These are phyloP conservation scores for Hypanus sabinus DNA, from an alignment of 2,113 vertebrate species.

Conservation along the genomic window DNA sequence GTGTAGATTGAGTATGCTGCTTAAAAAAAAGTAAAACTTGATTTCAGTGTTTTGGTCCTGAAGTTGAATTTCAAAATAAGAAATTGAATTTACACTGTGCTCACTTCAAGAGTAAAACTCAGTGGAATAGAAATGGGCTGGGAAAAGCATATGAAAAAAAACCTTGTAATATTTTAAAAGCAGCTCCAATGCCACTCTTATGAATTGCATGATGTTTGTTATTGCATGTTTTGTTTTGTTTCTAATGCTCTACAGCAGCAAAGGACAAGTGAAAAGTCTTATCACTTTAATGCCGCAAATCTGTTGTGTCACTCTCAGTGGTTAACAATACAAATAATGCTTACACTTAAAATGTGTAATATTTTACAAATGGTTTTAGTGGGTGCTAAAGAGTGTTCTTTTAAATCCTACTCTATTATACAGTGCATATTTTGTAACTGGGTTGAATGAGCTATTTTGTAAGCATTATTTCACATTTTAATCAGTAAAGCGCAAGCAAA, in stretches of 20 bases:
- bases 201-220: neutral
- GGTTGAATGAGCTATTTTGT: neutral
- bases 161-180: neutral
- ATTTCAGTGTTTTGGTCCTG: neutral
- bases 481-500: neutral
- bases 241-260: neutral
- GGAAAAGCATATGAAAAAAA: neutral
- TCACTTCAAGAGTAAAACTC: neutral
- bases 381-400: neutral
- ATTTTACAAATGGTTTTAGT: neutral
- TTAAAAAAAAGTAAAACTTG: neutral
- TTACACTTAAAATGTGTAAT: neutral
- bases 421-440: neutral
- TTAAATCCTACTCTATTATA: neutral
- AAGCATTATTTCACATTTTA: neutral
- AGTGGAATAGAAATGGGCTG: neutral
- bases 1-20: conserved; percentile 1
- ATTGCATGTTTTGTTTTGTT: neutral
- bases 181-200: neutral
- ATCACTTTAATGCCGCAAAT: neutral
- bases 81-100: neutral
- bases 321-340: neutral
- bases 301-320: neutral
- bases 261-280: neutral
- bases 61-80: conserved; percentile 16